Conservation (phyloP, 2,797 vertebrate genomes). For the Craterocephalus amniculus region DNA sequence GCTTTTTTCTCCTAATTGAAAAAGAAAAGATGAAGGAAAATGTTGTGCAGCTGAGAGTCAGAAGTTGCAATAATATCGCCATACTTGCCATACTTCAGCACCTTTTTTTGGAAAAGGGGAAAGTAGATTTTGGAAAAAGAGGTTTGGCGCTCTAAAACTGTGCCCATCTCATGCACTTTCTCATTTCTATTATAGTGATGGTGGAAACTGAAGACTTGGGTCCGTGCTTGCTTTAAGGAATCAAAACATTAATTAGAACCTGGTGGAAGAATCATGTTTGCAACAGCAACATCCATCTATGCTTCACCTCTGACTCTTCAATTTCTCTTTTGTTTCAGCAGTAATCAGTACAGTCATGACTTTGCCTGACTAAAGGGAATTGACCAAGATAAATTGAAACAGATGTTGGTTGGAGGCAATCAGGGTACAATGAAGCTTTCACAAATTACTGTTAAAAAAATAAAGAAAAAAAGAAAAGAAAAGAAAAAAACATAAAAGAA, state of each 20-base stretch:
- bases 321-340: not conserved
- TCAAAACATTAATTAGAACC: not conserved
- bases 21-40: not conserved
- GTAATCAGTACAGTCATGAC: not conserved
- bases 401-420: no score
- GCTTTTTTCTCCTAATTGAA: no score
- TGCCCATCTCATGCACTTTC: not conserved
- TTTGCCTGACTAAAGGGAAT: not conserved
- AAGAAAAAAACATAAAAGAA: no score
- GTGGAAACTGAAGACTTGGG: not conserved
- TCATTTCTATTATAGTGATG: not conserved
- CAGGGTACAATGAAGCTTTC: conserved; percentile 1
- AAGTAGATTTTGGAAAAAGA: no score
- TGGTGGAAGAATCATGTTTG: not conserved
- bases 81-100: no score
- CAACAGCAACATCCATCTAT: not conserved
- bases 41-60: not conserved
- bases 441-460: not conserved
- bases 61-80: not conserved
- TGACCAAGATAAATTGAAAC: no score
- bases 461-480: not conserved
- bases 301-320: not conserved
- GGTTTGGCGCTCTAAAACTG: no score
- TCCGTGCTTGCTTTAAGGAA: not conserved
- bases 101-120: no score